These are phyloP conservation scores for Orius insidiosus DNA, from an alignment of 1,140 invertebrate species.

Conservation along the genomic window DNA sequence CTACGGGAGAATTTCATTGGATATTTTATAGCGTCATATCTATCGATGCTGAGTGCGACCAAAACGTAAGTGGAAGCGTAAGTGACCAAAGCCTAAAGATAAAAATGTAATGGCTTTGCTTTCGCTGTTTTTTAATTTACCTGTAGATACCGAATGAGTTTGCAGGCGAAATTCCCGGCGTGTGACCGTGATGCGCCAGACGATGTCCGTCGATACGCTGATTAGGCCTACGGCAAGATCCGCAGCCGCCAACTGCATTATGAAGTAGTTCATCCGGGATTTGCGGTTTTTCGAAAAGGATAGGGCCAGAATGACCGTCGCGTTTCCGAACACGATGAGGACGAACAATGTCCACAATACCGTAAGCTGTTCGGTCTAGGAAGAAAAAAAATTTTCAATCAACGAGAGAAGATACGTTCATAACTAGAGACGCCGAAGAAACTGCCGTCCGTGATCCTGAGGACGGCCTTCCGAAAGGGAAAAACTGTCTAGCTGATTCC, in stretches of 20 bases:
- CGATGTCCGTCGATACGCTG: conserved; percentile 70
- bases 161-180: conserved; percentile 74
- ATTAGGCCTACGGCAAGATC: conserved; percentile 76
- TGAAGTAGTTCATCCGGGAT: conserved; percentile 91
- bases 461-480: too few relatives aligned
- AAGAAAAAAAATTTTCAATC: conserved; percentile 18
- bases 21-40: conserved; percentile 42
- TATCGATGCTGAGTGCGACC: conserved; percentile 42
- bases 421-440: too few relatives aligned
- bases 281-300: conserved; percentile 69
- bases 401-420: too few relatives aligned
- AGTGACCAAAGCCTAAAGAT: conserved; percentile 35
- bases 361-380: conserved; percentile 71
- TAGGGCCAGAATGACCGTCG: conserved; percentile 66
- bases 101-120: neutral
- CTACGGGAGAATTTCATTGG: conserved; percentile 40
- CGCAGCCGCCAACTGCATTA: conserved; percentile 81
- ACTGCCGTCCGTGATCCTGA: too few relatives aligned
- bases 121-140: too few relatives aligned
- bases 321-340: conserved; percentile 78
- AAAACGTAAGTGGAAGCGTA: conserved; percentile 46
- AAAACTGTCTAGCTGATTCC: too few relatives aligned
- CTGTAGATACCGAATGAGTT: conserved; percentile 67
- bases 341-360: conserved; percentile 74
- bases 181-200: conserved; percentile 73